phyloP scores from a whole-genome alignment of 2,797 vertebrate species.

The Hylomyscus alleni region DNA sequence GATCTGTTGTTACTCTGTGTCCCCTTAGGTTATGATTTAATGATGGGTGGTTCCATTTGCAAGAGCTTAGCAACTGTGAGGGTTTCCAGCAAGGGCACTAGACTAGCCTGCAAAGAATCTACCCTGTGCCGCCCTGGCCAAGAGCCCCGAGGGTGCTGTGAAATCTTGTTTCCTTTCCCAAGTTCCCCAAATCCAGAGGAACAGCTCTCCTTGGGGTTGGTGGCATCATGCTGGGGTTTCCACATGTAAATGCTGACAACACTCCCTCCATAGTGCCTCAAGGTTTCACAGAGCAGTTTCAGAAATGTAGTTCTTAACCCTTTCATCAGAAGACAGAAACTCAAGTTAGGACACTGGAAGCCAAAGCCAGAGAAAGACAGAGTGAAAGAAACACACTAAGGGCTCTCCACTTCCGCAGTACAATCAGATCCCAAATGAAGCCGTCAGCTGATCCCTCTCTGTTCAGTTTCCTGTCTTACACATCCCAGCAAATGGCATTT shows the following conservation, averaged over 20 bases:
- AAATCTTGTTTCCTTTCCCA: slow-evolving; percentile 26
- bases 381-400: neutral
- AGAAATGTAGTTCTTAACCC: neutral
- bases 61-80: slow-evolving; percentile 66
- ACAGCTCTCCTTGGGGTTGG: slow-evolving; percentile 7
- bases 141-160: slow-evolving; percentile 20
- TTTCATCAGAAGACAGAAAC: slow-evolving; percentile 54
- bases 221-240: slow-evolving; percentile 40
- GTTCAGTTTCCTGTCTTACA: neutral
- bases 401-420: neutral
- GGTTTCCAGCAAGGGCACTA: slow-evolving; percentile 69
- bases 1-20: slow-evolving; percentile 51
- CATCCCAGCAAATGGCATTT: neutral
- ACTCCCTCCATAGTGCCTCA: neutral
- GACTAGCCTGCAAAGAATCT: slow-evolving; percentile 67
- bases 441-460: neutral
- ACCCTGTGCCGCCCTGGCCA: neutral
- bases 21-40: slow-evolving; percentile 68
- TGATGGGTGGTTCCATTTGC: slow-evolving; percentile 67
- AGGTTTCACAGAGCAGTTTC: slow-evolving; percentile 11
- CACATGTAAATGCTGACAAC: neutral
- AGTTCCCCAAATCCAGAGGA: slow-evolving; percentile 38
- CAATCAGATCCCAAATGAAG: neutral
- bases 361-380: neutral
- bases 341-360: neutral